Percentiles rank a stretch among this genome's conserved stretches.
Conservation (phyloP, 2,888 invertebrate species). For the Andrena chrysosceles region DNA sequence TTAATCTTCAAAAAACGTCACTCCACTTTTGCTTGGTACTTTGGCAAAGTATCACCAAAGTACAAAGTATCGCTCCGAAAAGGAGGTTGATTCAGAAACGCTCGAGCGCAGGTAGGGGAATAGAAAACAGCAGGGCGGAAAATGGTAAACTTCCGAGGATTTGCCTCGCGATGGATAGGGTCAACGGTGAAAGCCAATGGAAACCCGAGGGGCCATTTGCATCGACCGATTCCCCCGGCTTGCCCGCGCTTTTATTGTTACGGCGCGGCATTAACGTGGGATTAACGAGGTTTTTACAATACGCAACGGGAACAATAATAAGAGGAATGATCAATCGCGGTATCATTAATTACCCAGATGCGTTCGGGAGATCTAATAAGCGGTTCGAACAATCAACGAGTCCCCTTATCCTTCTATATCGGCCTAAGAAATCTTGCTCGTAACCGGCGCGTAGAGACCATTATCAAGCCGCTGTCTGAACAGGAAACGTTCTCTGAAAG, state of each 20-base stretch:
- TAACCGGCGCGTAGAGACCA: constrained; percentile 5
- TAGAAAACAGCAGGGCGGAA: neutral
- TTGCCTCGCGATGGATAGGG: neutral
- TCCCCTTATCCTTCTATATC: constrained; percentile 21
- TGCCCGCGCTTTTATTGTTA: constrained; percentile 25
- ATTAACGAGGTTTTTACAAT: constrained; percentile 35
- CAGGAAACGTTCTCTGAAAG: constrained; percentile 63
- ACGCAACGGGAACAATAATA: constrained; percentile 32
- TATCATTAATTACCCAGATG: constrained; percentile 51
- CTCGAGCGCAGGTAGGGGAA: too few relatives aligned
- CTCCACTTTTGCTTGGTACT: too few relatives aligned
- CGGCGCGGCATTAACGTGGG: constrained; percentile 12
- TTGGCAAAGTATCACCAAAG: too few relatives aligned
- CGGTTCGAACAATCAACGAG: constrained; percentile 44
- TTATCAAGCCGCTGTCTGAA: constrained; percentile 35
- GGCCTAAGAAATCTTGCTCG: constrained; percentile 37
- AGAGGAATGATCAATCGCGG: constrained; percentile 41
- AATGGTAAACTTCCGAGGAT: neutral
- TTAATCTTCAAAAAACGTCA: too few relatives aligned
- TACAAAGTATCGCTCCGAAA: too few relatives aligned
- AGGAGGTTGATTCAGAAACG: too few relatives aligned
- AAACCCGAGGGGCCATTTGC: neutral
- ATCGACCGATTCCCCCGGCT: constrained; percentile 1
- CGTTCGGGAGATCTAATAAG: constrained; percentile 52
- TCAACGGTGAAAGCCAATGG: constrained; percentile 10